Evolutionary conservation across 1,140 invertebrate genomes (phyloP).

Genomic region (Sinonovacula constricta): DNA sequence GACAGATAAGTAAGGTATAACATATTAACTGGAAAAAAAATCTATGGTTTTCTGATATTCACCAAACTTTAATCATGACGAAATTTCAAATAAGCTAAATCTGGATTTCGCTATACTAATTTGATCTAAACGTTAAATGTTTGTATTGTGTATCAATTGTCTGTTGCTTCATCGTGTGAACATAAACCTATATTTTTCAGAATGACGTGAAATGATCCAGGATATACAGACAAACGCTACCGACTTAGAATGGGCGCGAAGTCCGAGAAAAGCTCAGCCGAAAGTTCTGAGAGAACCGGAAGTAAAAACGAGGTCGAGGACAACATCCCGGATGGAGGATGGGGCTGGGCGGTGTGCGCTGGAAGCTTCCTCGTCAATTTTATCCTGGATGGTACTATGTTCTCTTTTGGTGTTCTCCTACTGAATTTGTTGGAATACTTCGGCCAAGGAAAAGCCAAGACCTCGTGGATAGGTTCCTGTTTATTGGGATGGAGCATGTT

Average conservation of each 20-base stretch:
- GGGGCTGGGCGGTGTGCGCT: constrained; percentile 95
- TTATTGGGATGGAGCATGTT: constrained; percentile 94
- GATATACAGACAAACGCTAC: too few species aligned
- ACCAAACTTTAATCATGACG: too few species aligned
- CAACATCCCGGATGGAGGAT: constrained; percentile 82
- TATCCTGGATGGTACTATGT: constrained; percentile 83
- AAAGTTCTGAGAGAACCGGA: not conserved
- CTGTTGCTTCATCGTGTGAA: too few species aligned
- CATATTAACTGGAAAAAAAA: too few species aligned
- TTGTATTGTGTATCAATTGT: too few species aligned
- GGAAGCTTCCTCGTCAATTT: constrained; percentile 95
- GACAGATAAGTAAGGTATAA: too few species aligned
- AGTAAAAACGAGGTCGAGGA: constrained; percentile 4
- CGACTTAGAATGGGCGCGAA: not conserved
- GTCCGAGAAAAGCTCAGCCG: not conserved
- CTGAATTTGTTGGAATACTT: constrained; percentile 91
- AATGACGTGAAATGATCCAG: too few species aligned
- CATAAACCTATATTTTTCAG: too few species aligned
- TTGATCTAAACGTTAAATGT: too few species aligned
- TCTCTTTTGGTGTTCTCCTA: constrained; percentile 94
- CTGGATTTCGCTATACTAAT: too few species aligned
- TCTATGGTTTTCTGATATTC: too few species aligned
- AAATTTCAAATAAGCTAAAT: too few species aligned
- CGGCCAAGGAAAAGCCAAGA: constrained; percentile 84
- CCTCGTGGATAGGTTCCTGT: constrained; percentile 93